Base-by-base conservation (phyloP, 2,113 vertebrate genomes). In the Butorides virescens region DNA sequence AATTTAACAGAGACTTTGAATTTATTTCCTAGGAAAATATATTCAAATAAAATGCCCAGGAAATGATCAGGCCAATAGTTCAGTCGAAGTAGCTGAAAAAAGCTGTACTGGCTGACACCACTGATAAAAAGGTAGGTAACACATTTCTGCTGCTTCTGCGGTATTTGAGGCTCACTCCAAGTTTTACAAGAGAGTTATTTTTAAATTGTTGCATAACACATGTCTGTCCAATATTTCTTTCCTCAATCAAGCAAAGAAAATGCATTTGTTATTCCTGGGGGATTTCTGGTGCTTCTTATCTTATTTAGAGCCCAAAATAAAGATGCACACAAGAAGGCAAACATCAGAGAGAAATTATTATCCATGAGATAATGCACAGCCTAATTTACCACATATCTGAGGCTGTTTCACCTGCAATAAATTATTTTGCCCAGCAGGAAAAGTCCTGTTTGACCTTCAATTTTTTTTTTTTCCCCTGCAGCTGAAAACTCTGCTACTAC, bases 171-270 rank as follows among this genome's bases (percentile, higher is more conserved):
- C 78, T 94, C 89, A 77, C 80, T 95, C 95, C 95, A 96, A 95
- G 85, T 95, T 96, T 96, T 94, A 94, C 93, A 95, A 96, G 87
- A 47, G 90, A 94, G 95, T 95, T 97, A 97, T 97, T 97, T 97
- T 96, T 95, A 93, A 96, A 88, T 91, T 59, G 91, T 96, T 97
- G 93, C 96, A 97, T 96, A 97, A 97, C 97, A 93, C 88, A 93
- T 89, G 95, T 94, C 95, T 96, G 94, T 92, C 95, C 93, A 96
- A 96, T 93, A 97, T 90, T 96, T 96, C 86, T 96, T 92, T 95
- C 93, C 87, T 95, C 94, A 94, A 84, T 97, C 95, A 95, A 96
- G 93, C 86, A 95, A 96, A 97, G 93, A 95, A 97, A 96, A 97
- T 90, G 78, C 94, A 95, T 97, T 97, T 96, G 89, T 96, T 96